phyloP scores from a whole-genome alignment of 2,888 invertebrate genomes.

The Dastarcus helophoroides region DNA sequence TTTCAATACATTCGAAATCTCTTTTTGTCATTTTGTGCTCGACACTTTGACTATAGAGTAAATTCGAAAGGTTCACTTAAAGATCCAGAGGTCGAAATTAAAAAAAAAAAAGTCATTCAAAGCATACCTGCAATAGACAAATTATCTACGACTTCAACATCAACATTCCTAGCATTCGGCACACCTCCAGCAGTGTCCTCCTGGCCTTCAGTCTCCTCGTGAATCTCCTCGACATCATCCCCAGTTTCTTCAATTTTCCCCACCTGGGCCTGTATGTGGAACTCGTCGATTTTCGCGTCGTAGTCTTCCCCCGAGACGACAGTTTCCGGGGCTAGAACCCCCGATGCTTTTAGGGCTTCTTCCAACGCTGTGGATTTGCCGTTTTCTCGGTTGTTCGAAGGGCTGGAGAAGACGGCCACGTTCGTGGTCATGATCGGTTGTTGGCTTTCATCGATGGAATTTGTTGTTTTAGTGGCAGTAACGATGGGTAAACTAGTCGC shows the following conservation, averaged over 20 bases:
- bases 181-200: no score
- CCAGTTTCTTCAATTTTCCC: constrained; percentile 4
- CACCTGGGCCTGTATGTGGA: constrained; percentile 15
- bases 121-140: no score
- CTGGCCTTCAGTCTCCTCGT: no score
- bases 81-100: no score
- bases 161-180: no score
- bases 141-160: no score
- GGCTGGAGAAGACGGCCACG: constrained; percentile 1
- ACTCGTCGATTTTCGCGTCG: constrained; percentile 21
- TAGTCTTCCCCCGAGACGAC: constrained; percentile 18
- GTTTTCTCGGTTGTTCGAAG: constrained; percentile 14
- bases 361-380: constrained; percentile 18
- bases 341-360: constrained; percentile 18
- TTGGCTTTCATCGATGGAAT: neutral
- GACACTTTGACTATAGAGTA: no score
- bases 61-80: no score
- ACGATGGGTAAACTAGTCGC: constrained; percentile 7
- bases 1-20: no score
- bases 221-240: constrained; percentile 5
- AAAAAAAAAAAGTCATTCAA: no score
- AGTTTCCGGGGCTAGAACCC: constrained; percentile 15
- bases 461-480: constrained; percentile 5
- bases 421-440: neutral
- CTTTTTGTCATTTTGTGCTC: no score